A percentile compares a stretch with the other conserved stretches of the same genome.
phyloP scores from a whole-genome alignment of 2,113 vertebrate species.

The Thermophis baileyi region DNA sequence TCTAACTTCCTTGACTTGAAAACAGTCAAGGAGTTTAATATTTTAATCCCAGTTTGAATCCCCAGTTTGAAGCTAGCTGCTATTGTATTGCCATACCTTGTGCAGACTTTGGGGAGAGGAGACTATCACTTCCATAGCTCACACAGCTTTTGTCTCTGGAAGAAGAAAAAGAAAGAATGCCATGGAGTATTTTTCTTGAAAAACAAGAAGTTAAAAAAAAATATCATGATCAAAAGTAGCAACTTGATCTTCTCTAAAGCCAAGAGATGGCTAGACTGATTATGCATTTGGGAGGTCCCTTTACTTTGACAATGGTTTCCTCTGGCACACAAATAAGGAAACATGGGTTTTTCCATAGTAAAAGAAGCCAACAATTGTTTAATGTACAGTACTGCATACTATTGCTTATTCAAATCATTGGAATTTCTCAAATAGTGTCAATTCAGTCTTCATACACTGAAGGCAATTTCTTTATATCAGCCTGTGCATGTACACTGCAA shows the following conservation, averaged over 20 bases:
- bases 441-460: not conserved
- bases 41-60: not conserved
- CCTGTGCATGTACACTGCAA: not conserved
- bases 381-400: not conserved
- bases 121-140: not conserved
- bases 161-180: not conserved
- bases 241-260: not conserved
- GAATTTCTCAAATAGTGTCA: not conserved
- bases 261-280: not conserved
- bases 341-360: not conserved
- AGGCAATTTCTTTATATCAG: not conserved
- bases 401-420: not conserved
- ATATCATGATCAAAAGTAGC: not conserved
- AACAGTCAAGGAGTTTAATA: not conserved
- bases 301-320: not conserved
- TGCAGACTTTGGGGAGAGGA: not conserved
- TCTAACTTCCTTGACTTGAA: rapidly evolving
- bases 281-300: not conserved
- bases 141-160: not conserved
- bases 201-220: not conserved
- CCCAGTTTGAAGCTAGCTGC: not conserved
- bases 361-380: not conserved
- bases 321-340: not conserved
- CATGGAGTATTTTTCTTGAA: rapidly evolving
- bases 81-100: not conserved